Evolutionary conservation across 2,797 vertebrate species (phyloP).

Genomic region (Bovichtus diacanthus): DNA sequence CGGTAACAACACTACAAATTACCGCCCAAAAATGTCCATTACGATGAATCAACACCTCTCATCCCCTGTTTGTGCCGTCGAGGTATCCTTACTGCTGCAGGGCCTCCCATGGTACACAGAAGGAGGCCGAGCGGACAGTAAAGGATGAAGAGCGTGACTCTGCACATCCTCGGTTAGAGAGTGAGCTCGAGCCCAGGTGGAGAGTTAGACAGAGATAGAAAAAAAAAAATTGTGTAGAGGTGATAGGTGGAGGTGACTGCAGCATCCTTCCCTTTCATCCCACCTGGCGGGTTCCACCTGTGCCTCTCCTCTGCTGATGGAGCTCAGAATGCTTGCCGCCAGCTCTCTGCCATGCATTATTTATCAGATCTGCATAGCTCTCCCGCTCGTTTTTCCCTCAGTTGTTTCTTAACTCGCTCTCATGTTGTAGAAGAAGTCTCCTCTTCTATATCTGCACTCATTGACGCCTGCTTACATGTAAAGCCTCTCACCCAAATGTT

Average conservation of each 20-base stretch:
- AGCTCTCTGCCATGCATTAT: constrained; percentile 67
- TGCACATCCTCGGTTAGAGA: constrained; percentile 19
- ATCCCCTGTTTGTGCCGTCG: background rate
- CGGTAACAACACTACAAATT: background rate
- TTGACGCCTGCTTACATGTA: constrained; percentile 37
- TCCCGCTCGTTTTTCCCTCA: constrained; percentile 36
- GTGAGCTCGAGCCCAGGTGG: constrained; percentile 31
- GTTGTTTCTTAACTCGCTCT: constrained; percentile 33
- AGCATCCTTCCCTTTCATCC: constrained; percentile 61
- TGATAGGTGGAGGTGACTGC: constrained; percentile 71
- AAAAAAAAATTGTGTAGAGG: constrained; percentile 18
- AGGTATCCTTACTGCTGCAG: background rate
- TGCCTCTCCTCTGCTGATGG: constrained; percentile 55
- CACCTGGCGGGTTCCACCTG: constrained; percentile 71
- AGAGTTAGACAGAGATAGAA: constrained; percentile 16
- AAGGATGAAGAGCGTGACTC: constrained; percentile 30
- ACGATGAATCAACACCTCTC: background rate
- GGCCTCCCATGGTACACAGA: background rate
- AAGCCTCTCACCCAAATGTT: constrained; percentile 35
- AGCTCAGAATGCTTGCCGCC: constrained; percentile 54
- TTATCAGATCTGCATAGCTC: constrained; percentile 70
- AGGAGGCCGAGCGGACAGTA: background rate
- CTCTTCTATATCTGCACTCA: constrained; percentile 10
- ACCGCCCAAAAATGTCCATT: background rate
- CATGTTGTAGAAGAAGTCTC: constrained; percentile 19